Conservation (phyloP, 2,113 vertebrate genomes). For the Dasyurus viverrinus region DNA sequence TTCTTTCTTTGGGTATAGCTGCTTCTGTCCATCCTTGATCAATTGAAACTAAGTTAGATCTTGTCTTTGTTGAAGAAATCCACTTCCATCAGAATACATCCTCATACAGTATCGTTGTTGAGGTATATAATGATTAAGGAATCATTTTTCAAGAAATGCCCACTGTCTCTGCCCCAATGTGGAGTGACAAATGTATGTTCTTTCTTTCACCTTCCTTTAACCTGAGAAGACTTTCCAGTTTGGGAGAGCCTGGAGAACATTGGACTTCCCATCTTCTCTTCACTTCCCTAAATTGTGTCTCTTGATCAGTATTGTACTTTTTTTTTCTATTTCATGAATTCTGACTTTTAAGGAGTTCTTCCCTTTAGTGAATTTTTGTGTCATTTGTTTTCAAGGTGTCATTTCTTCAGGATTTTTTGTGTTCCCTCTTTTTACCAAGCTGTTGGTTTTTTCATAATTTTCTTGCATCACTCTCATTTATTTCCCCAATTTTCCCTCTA, state of each 20-base stretch:
- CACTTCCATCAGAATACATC: too few relatives aligned
- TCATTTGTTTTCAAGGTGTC: not conserved
- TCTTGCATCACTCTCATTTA: not conserved
- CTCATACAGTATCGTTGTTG: too few relatives aligned
- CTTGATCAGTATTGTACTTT: not conserved
- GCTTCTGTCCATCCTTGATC: too few relatives aligned
- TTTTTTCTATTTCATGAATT: not conserved
- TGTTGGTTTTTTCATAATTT: not conserved
- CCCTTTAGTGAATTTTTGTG: not conserved
- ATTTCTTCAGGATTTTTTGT: not conserved
- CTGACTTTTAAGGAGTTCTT: not conserved
- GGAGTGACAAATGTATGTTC: not conserved
- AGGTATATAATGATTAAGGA: too few relatives aligned
- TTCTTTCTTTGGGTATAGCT: too few relatives aligned
- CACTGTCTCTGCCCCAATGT: not conserved
- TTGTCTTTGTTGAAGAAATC: too few relatives aligned
- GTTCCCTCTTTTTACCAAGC: not conserved
- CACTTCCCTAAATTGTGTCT: not conserved
- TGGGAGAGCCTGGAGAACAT: not conserved
- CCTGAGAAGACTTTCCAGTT: not conserved
- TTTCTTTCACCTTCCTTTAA: not conserved
- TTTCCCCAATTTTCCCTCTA: not conserved
- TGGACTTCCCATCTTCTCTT: not conserved
- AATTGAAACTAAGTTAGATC: too few relatives aligned
- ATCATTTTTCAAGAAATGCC: not conserved